phyloP scores from a whole-genome alignment of 1,140 invertebrate genomes.

The Stenopsyche tienmushanensis region DNA sequence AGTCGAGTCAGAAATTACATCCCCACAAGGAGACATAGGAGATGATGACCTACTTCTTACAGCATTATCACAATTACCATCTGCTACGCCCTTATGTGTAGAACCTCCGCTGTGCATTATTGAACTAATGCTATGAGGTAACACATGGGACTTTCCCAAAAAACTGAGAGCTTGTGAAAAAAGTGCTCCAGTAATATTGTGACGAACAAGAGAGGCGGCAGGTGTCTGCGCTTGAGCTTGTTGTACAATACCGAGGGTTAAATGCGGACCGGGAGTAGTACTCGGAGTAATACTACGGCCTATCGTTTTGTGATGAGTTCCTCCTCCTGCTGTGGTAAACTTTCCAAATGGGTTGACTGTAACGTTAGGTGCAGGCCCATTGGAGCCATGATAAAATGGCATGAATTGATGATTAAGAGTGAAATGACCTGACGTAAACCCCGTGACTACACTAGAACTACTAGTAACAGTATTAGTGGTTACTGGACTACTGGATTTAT shows the following conservation, averaged over 20 bases:
- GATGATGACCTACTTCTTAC: constrained; percentile 29
- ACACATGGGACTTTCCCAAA: constrained; percentile 32
- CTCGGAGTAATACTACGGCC: constrained; percentile 12
- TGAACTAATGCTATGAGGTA: constrained; percentile 34
- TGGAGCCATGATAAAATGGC: constrained; percentile 32
- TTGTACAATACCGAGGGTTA: constrained; percentile 25
- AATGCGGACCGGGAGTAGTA: constrained; percentile 25
- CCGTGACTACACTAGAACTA: constrained; percentile 34
- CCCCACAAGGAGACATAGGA: constrained; percentile 43
- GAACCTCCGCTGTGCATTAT: constrained; percentile 26
- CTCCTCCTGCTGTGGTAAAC: constrained; percentile 29
- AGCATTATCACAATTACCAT: constrained; percentile 1
- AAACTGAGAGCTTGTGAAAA: constrained; percentile 30
- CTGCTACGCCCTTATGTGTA: not conserved
- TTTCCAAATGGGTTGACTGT: constrained; percentile 59
- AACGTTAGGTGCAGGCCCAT: constrained; percentile 57
- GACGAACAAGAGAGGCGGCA: constrained; percentile 29
- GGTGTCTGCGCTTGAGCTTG: constrained; percentile 19
- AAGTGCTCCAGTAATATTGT: constrained; percentile 21
- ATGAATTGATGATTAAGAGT: constrained; percentile 37
- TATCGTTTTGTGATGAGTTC: constrained; percentile 11
- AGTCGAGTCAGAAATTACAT: constrained; percentile 17
- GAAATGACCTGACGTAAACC: constrained; percentile 26
- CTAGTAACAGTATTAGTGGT: constrained; percentile 35
- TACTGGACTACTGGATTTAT: constrained; percentile 44